These are phyloP conservation scores for Amphiprion clarkii DNA, from an alignment of 2,797 vertebrate genomes.

Conservation along the genomic window DNA sequence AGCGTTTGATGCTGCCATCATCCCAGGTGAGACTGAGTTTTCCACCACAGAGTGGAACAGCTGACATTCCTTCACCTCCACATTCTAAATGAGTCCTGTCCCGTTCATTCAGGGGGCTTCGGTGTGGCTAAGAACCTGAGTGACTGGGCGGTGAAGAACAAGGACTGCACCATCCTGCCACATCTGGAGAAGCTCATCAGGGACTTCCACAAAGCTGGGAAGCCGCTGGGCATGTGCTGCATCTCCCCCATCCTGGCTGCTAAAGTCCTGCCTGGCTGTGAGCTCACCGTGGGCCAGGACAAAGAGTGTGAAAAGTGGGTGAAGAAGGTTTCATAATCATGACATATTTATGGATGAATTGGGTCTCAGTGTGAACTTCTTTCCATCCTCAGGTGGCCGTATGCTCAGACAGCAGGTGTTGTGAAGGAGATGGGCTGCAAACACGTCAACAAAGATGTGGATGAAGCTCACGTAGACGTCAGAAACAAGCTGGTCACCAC, in stretches of 20 bases:
- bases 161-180: slow-evolving; percentile 87
- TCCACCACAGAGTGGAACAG: background rate
- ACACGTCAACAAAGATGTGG: slow-evolving; percentile 87
- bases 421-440: slow-evolving; percentile 88
- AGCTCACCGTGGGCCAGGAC: slow-evolving; percentile 94
- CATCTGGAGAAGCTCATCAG: slow-evolving; percentile 89
- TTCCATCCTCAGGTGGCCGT: slow-evolving; percentile 84
- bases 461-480: slow-evolving; percentile 85
- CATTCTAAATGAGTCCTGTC: background rate
- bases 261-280: slow-evolving; percentile 89
- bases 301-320: slow-evolving; percentile 85
- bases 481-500: slow-evolving; percentile 91
- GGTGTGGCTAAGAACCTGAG: slow-evolving; percentile 93
- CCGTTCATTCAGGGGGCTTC: slow-evolving; percentile 86
- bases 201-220: slow-evolving; percentile 90
- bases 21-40: slow-evolving; percentile 85
- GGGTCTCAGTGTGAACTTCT: background rate
- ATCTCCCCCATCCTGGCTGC: slow-evolving; percentile 92
- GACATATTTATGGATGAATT: background rate
- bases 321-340: background rate
- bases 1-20: slow-evolving; percentile 86
- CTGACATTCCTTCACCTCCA: background rate
- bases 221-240: slow-evolving; percentile 94
- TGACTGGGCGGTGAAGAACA: slow-evolving; percentile 93
- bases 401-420: slow-evolving; percentile 80